Base-by-base conservation (phyloP, 1,140 invertebrate species). In the Diprion similis region DNA sequence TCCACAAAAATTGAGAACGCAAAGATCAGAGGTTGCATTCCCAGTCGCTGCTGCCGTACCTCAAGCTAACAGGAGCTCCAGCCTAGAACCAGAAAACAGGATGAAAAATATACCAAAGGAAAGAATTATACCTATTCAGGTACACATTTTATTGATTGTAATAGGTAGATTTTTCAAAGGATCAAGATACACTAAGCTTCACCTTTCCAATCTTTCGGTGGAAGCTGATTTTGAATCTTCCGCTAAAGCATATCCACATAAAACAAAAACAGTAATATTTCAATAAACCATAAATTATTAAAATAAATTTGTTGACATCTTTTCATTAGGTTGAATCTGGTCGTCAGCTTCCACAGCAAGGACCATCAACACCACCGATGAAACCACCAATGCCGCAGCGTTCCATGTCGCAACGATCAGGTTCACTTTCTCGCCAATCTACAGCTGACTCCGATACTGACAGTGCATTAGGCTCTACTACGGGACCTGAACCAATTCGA, bases 401-500 rank as follows among this genome's bases (percentile, higher is more conserved):
- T 66, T 85, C 83, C 70, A 83, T 87, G 71, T 87, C 88, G 37
- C 77, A 90, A 74, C 78, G 88, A 75, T 80, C 89, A 71, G 74
- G 78, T 73, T 82, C 89, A 59, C 79, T 93, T 18, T 93, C 92
- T 17, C 87, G 92, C 24, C 92, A 93, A 81, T 93, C 92, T 4
- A 93, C 92, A 1, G 89, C 89, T 70, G 92, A 94, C 71, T 93
- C 92, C 2, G 92, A 94, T 75, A 91, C 91, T 0, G 92, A 92
- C 71, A 90, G 87, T 47, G 90, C 90, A 24, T 74, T 82, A 59
- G 86, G 85, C 9, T 86, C 88, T 3, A 87, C 84, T 10, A 86
- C 90, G 24, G 92, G 87, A 47, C 88, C 89, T 10, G 92, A 96
- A 82, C 93, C 94, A 1, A 96, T 96, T 77, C 92, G 94, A 79